Percentiles rank a stretch among this genome's conserved stretches.
Conservation (phyloP, 2,113 vertebrate genomes). For the Oryzias curvinotus region DNA sequence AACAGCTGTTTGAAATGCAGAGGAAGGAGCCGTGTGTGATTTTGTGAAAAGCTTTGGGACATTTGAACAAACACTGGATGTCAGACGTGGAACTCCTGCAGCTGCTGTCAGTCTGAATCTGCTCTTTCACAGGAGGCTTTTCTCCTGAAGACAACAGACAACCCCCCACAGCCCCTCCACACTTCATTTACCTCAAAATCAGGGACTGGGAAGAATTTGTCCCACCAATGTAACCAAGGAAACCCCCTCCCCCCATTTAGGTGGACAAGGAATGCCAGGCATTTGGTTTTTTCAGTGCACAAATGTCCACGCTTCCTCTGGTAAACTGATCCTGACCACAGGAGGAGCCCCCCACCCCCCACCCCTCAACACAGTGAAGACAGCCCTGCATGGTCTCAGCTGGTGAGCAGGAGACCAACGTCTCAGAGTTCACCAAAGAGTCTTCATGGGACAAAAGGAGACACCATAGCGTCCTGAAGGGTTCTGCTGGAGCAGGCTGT, state of each 20-base stretch:
- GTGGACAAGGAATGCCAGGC: conserved; percentile 33
- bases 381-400: conserved; percentile 19
- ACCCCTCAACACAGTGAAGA: conserved; percentile 29
- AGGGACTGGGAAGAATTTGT: conserved; percentile 28
- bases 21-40: background rate
- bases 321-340: conserved; percentile 63
- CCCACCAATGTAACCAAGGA: conserved; percentile 34
- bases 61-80: too few species aligned
- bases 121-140: background rate
- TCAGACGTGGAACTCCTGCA: background rate
- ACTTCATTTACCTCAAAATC: background rate
- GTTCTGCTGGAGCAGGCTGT: too few species aligned
- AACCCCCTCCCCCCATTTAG: conserved; percentile 17
- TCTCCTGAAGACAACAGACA: background rate
- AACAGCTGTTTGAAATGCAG: background rate
- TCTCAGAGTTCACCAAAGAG: too few species aligned
- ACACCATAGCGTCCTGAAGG: too few species aligned
- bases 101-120: background rate
- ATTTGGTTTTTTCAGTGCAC: conserved; percentile 47
- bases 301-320: conserved; percentile 33
- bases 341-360: conserved; percentile 27
- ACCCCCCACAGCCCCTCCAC: background rate
- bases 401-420: conserved; percentile 12
- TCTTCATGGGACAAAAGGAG: too few species aligned
- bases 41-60: background rate